phyloP scores from a whole-genome alignment of 2,888 invertebrate species.

The Macrophya alboannulata region DNA sequence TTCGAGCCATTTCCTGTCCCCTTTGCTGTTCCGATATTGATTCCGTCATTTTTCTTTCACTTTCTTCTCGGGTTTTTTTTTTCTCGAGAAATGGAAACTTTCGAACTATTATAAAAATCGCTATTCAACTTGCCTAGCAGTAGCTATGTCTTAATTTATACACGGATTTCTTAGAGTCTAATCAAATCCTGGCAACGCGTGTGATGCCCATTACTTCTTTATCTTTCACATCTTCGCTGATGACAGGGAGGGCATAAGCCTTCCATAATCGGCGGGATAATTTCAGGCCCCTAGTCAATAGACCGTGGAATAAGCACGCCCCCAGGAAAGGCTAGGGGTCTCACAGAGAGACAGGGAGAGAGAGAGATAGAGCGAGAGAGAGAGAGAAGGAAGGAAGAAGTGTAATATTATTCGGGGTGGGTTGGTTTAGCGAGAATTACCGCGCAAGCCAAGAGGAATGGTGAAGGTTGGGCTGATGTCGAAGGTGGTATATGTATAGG shows the following conservation, averaged over 20 bases:
- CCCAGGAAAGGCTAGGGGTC: conserved; percentile 24
- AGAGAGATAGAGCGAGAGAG: not conserved
- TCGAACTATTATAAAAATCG: not conserved
- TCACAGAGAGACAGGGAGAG: not conserved
- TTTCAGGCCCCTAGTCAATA: conserved; percentile 46
- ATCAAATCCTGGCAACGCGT: conserved; percentile 16
- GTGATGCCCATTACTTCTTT: conserved; percentile 23
- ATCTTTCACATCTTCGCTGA: conserved; percentile 33
- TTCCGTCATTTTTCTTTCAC: not conserved
- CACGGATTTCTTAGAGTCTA: not conserved
- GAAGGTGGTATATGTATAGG: conserved; percentile 36
- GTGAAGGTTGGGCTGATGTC: conserved; percentile 23
- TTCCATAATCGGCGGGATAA: conserved; percentile 32
- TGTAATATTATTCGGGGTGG: conserved; percentile 60
- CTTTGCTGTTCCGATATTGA: not conserved
- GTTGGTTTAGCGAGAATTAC: conserved; percentile 61
- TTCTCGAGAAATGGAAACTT: not conserved
- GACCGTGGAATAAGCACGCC: conserved; percentile 50
- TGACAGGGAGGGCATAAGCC: conserved; percentile 50
- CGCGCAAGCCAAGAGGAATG: conserved; percentile 58
- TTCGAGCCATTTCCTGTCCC: not conserved
- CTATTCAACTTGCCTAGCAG: not conserved
- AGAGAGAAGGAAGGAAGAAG: conserved; percentile 23
- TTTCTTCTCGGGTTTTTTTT: not conserved
- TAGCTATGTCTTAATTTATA: not conserved